Evolutionary conservation across 2,888 invertebrate species (phyloP).

Genomic region (Drosophila ochracea): DNA sequence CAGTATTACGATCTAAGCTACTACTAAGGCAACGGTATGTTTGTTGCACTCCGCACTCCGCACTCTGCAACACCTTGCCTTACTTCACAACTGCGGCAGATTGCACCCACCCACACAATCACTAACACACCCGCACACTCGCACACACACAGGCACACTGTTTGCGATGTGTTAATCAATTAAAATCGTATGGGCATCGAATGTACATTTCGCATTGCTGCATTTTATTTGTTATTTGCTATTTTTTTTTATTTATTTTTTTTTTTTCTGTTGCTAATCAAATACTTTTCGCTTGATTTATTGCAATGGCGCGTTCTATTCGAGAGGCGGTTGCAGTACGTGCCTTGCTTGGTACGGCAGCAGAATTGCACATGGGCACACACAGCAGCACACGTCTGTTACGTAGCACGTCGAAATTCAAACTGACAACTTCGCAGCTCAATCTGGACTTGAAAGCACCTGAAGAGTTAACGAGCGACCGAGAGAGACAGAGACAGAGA

Average conservation of each 20-base stretch:
- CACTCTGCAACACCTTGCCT: slow-evolving; percentile 19
- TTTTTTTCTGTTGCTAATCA: slow-evolving; percentile 43
- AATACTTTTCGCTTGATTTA: slow-evolving; percentile 54
- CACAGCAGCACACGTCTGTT: slow-evolving; percentile 37
- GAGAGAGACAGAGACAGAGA: background rate
- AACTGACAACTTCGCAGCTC: slow-evolving; percentile 26
- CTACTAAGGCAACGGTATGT: slow-evolving; percentile 39
- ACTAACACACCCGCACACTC: slow-evolving; percentile 28
- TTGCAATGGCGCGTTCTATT: slow-evolving; percentile 33
- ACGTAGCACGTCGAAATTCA: slow-evolving; percentile 23
- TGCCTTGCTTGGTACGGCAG: slow-evolving; percentile 57
- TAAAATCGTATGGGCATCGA: slow-evolving; percentile 54
- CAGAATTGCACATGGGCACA: slow-evolving; percentile 19
- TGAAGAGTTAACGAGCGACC: background rate
- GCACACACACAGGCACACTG: slow-evolving; percentile 16
- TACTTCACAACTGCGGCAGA: slow-evolving; percentile 1
- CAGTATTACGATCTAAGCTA: slow-evolving; percentile 37
- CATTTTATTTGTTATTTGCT: slow-evolving; percentile 37
- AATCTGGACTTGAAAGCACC: slow-evolving; percentile 27
- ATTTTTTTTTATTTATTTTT: slow-evolving; percentile 26
- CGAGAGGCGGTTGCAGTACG: slow-evolving; percentile 38
- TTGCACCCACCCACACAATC: slow-evolving; percentile 17
- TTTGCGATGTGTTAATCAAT: slow-evolving; percentile 70
- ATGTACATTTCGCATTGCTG: slow-evolving; percentile 54
- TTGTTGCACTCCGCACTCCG: slow-evolving; percentile 20